Evolutionary conservation across 2,113 vertebrate species (phyloP).

Genomic region (Protobothrops flavoviridis): DNA sequence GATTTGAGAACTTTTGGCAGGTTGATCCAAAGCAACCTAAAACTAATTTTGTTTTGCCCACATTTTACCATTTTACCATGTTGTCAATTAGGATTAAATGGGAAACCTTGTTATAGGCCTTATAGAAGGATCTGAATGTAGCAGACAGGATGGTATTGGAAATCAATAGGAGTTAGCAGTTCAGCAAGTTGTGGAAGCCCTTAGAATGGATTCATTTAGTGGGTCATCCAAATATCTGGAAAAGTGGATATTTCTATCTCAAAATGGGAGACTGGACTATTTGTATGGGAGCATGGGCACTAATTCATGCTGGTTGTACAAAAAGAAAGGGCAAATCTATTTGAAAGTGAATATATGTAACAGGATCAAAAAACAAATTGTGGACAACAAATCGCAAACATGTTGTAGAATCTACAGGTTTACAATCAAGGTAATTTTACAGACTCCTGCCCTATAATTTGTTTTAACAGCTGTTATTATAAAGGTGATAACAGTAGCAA

Average conservation of each 20-base stretch:
- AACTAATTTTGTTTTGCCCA: neutral
- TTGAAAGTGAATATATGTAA: neutral
- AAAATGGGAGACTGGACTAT: neutral
- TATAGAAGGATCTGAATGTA: neutral
- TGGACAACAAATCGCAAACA: neutral
- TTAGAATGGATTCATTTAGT: neutral
- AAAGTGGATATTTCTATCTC: neutral
- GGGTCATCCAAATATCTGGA: neutral
- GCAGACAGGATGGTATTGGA: neutral
- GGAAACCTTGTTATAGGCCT: neutral
- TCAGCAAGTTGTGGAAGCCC: neutral
- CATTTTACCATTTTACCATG: neutral
- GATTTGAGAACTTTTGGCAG: neutral
- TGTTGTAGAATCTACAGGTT: neutral
- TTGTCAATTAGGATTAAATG: neutral
- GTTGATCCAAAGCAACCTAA: neutral
- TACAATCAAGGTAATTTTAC: neutral
- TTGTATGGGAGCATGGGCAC: neutral
- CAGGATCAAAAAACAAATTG: neutral
- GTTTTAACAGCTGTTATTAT: neutral
- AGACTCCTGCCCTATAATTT: neutral
- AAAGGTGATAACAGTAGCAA: neutral
- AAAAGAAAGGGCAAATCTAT: neutral
- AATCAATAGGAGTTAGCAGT: neutral
- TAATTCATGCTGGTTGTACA: neutral